Conservation (phyloP, 2,113 vertebrate species). For the Takifugu flavidus region DNA sequence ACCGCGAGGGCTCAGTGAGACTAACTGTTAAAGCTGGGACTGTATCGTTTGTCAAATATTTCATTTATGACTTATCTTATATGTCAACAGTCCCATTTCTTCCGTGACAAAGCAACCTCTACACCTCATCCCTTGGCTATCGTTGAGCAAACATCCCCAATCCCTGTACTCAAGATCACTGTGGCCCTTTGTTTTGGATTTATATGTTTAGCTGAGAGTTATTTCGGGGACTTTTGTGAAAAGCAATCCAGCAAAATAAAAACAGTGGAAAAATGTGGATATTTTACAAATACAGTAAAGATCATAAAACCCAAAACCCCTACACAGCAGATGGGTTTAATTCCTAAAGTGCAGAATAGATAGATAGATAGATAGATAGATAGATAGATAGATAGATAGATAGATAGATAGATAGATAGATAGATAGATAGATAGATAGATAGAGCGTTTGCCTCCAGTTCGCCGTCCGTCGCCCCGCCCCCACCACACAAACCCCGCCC, state of each 20-base stretch:
- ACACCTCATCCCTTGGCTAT: not conserved
- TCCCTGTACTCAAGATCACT: not conserved
- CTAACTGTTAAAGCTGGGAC: not conserved
- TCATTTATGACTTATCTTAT: not conserved
- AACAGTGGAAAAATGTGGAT: no score
- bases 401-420: no score
- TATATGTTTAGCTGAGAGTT: not conserved
- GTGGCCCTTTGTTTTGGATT: not conserved
- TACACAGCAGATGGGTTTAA: no score
- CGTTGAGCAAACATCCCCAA: not conserved
- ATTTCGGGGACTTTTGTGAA: not conserved
- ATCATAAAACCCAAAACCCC: no score
- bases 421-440: no score
- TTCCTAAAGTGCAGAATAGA: not conserved
- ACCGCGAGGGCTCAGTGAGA: slow-evolving; percentile 13
- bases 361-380: no score
- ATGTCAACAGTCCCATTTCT: no score
- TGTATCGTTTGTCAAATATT: slow-evolving; percentile 19
- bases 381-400: no score
- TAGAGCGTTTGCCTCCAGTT: not conserved
- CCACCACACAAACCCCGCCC: slow-evolving; percentile 22
- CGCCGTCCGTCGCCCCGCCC: not conserved
- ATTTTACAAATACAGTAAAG: not conserved
- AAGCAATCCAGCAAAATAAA: not conserved
- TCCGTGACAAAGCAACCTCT: no score